Evolutionary conservation across 2,113 vertebrate species (phyloP).

Genomic region (Collichthys lucidus): DNA sequence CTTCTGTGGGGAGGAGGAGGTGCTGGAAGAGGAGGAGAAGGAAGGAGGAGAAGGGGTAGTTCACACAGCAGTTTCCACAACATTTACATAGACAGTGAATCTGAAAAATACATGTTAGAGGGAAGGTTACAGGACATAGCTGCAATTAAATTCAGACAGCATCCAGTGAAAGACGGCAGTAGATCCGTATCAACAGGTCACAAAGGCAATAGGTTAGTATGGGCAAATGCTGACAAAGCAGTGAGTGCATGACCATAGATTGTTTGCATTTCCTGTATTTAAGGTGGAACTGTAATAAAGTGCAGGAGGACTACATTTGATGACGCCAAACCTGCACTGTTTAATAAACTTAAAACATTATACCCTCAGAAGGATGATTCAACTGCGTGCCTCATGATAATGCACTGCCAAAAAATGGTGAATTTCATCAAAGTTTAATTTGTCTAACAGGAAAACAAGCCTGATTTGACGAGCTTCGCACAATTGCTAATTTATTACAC

Average conservation of each 20-base stretch:
- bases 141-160: slow-evolving; percentile 48
- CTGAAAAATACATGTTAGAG: slow-evolving; percentile 31
- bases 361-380: neutral
- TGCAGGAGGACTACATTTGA: neutral
- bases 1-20: neutral
- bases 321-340: neutral
- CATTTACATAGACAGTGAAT: slow-evolving; percentile 58
- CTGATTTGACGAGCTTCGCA: slow-evolving; percentile 14
- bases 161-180: slow-evolving; percentile 3
- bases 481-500: slow-evolving; percentile 29
- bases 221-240: slow-evolving; percentile 41
- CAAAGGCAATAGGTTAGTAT: neutral
- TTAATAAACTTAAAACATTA: neutral
- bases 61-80: slow-evolving; percentile 43
- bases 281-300: slow-evolving; percentile 6
- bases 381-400: neutral
- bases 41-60: neutral
- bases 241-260: neutral
- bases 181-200: slow-evolving; percentile 48
- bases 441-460: slow-evolving; percentile 11
- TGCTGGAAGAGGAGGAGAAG: neutral
- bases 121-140: slow-evolving; percentile 37
- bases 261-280: slow-evolving; percentile 16
- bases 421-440: slow-evolving; percentile 58
- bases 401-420: neutral